A percentile compares a stretch with the other conserved stretches of the same genome.
phyloP scores from a whole-genome alignment of 2,797 vertebrate genomes.

The Glyptemys insculpta region DNA sequence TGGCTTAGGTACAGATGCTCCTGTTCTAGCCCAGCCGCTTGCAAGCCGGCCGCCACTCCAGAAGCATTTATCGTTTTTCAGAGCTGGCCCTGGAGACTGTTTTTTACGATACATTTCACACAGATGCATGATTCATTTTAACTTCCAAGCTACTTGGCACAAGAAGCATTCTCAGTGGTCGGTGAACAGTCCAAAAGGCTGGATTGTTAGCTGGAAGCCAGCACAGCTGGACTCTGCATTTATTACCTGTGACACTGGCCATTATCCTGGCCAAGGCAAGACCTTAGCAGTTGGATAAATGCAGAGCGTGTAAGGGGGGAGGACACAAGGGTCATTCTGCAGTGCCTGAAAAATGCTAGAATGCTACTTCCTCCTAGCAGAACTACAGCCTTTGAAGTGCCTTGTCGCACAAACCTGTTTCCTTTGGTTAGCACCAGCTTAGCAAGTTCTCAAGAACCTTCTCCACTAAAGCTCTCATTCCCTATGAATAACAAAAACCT shows the following conservation, averaged over 20 bases:
- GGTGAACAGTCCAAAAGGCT: not conserved
- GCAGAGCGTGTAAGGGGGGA: not conserved
- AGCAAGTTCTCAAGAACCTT: not conserved
- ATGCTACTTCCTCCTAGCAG: not conserved
- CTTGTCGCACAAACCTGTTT: not conserved
- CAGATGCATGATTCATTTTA: not conserved
- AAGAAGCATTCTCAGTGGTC: not conserved
- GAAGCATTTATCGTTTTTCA: not conserved
- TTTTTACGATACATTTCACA: not conserved
- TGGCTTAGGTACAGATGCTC: not conserved
- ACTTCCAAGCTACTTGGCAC: not conserved
- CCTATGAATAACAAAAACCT: not conserved
- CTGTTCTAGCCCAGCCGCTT: not conserved
- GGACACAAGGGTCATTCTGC: not conserved
- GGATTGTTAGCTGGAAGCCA: not conserved
- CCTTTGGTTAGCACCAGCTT: not conserved
- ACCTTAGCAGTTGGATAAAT: not conserved
- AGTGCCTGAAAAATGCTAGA: not conserved
- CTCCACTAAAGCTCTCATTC: not conserved
- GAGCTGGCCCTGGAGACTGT: too few species aligned
- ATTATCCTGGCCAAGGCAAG: not conserved
- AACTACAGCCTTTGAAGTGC: not conserved
- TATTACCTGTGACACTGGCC: not conserved
- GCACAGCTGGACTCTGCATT: not conserved
- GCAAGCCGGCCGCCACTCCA: not conserved